A percentile compares a stretch with the other conserved stretches of the same genome.
Evolutionary conservation across 2,113 vertebrate species (phyloP).

Genomic region (Mesitornis unicolor): DNA sequence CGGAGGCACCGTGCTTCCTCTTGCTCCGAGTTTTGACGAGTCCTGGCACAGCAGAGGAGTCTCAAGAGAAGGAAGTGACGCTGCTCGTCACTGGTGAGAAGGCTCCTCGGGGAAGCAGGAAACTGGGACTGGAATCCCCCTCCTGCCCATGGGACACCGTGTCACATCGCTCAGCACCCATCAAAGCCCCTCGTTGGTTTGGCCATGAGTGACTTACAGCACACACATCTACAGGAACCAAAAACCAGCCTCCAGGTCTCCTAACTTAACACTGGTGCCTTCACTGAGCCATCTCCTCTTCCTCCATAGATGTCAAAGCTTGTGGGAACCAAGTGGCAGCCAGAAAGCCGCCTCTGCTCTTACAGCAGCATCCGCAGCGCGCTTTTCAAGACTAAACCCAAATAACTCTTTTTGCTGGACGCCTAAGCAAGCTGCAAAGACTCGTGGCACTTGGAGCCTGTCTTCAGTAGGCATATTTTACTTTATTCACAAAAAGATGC

Average conservation of each 20-base stretch:
- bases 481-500: background rate
- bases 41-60: slow-evolving; percentile 19
- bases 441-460: background rate
- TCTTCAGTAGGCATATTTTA: accelerated
- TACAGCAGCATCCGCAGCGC: background rate
- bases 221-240: background rate
- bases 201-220: background rate
- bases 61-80: slow-evolving; percentile 58
- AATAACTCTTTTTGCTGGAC: background rate
- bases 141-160: background rate
- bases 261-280: background rate
- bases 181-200: background rate
- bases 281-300: background rate
- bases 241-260: background rate
- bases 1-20: slow-evolving; percentile 7
- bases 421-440: background rate
- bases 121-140: slow-evolving; percentile 46
- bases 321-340: background rate
- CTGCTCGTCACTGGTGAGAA: background rate
- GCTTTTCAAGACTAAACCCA: background rate
- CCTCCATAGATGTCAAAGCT: background rate
- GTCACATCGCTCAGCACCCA: background rate
- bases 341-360: background rate
- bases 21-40: background rate
- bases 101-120: slow-evolving; percentile 16